Evolutionary conservation across 1,140 invertebrate species (phyloP), one percentile per base, ranked within the genome.

Genomic region (Cyphomyrmex costatus): DNA sequence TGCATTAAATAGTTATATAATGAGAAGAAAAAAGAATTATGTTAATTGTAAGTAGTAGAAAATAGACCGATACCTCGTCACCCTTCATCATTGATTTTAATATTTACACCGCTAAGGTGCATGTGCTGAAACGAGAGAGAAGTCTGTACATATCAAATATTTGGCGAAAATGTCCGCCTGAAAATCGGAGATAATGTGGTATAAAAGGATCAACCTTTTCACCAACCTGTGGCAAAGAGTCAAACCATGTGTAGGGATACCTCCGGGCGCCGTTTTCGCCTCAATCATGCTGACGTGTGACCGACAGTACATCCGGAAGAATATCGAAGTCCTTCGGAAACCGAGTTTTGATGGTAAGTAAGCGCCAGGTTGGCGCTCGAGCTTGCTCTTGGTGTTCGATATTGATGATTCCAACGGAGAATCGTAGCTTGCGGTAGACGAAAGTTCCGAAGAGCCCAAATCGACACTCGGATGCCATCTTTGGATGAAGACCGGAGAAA

Each of bases 181-280:
- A 89, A 92, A 92, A 80, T 60, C 46, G 66, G 78, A 88, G 51
- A 68, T 89, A 89, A 86, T 83, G 70, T 86, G 76, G 87, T 90
- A 90, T 87, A 92, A 73, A 90, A 92, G 86, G 87, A 89, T 87
- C 88, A 88, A 68, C 91, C 89, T 86, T 91, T 89, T 73, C 85
- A 92, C 91, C 91, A 92, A 92, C 91, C 91, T 92, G 91, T 92
- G 91, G 89, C 89, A 92, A 90, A 91, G 90, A 87, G 83, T 92
- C 89, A 90, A 92, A 92, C 83, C 89, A 56, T 88, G 91, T 82
- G 91, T 74, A 89, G 88, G 61, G 83, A 91, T 91, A 91, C 90
- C 83, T 86, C 90, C 90, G 56, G 63, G 65, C 82, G 86, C 61
- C 24, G 87, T 73, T 86, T 85, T 82, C 30, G 61, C 82, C 61